These are phyloP conservation scores for Resseliella maxima DNA, from an alignment of 2,888 invertebrate species.

Conservation along the genomic window DNA sequence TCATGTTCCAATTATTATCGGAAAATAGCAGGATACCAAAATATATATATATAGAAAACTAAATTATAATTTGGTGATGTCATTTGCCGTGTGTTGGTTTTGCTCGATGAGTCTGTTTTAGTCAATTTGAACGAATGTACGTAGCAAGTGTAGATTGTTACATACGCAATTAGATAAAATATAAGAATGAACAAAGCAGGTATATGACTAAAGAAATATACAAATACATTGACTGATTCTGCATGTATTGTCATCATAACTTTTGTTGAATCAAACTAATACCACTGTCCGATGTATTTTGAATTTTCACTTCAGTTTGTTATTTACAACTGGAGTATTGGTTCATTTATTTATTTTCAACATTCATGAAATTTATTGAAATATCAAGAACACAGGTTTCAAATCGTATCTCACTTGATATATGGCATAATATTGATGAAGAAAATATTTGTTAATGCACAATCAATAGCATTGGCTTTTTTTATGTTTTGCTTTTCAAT, in stretches of 20 bases:
- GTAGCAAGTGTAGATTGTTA: not conserved
- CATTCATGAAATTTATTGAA: not conserved
- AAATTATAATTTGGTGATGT: conserved; percentile 32
- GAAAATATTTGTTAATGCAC: not conserved
- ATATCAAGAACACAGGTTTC: not conserved
- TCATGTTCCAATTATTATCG: not conserved
- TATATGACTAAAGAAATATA: not conserved
- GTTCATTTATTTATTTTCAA: not conserved
- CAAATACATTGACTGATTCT: not conserved
- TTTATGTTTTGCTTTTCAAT: not conserved
- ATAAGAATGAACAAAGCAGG: conserved; percentile 3
- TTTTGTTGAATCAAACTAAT: not conserved
- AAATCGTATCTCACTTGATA: no score
- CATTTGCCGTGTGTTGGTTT: conserved; percentile 16
- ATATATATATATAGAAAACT: not conserved
- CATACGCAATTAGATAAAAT: not conserved
- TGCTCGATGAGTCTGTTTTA: not conserved
- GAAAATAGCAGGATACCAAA: not conserved
- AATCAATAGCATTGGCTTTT: not conserved
- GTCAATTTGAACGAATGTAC: not conserved
- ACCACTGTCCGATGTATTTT: not conserved
- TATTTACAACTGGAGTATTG: not conserved
- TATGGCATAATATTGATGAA: not conserved
- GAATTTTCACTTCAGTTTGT: no score
- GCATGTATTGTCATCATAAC: not conserved